Conservation (phyloP, 2,888 invertebrate species). For the Drosophila aldrichi region DNA sequence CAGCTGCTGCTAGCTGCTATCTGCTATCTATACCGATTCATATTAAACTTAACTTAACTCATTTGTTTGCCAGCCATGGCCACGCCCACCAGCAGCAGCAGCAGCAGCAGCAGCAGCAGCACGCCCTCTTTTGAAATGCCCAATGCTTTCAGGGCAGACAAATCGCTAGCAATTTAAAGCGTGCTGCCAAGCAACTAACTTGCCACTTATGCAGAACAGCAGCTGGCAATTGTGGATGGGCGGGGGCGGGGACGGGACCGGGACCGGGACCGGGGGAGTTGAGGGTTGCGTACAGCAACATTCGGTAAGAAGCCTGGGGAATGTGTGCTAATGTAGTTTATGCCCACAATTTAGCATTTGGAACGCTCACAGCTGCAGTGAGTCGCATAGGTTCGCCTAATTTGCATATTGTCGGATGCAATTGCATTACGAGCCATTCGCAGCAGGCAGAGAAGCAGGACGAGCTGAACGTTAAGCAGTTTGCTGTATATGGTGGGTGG, state of each 20-base stretch:
- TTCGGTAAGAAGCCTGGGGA: slow-evolving; percentile 11
- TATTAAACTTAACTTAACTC: slow-evolving; percentile 59
- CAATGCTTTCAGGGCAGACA: slow-evolving; percentile 50
- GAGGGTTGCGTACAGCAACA: neutral
- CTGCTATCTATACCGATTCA: slow-evolving; percentile 19
- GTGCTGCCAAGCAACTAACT: slow-evolving; percentile 64
- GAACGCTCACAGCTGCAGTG: slow-evolving; percentile 60
- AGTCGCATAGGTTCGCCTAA: slow-evolving; percentile 64
- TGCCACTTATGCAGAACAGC: slow-evolving; percentile 49
- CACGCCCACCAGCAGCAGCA: neutral
- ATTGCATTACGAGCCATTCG: slow-evolving; percentile 53
- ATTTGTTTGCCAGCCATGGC: slow-evolving; percentile 44
- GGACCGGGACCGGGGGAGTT: fast-evolving
- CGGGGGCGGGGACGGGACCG: fast-evolving
- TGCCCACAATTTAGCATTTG: slow-evolving; percentile 73
- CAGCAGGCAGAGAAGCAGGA: neutral
- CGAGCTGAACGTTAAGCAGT: neutral
- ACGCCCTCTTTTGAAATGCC: slow-evolving; percentile 11
- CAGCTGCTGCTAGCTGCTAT: slow-evolving; percentile 2
- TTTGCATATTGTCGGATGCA: slow-evolving; percentile 70
- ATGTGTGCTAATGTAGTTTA: slow-evolving; percentile 69
- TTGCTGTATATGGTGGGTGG: too few species aligned
- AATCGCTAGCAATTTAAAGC: slow-evolving; percentile 59
- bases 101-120: too few species aligned
- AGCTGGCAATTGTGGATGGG: neutral